Base-by-base conservation (phyloP, 1,140 invertebrate species). In the Doryteuthis pealeii region DNA sequence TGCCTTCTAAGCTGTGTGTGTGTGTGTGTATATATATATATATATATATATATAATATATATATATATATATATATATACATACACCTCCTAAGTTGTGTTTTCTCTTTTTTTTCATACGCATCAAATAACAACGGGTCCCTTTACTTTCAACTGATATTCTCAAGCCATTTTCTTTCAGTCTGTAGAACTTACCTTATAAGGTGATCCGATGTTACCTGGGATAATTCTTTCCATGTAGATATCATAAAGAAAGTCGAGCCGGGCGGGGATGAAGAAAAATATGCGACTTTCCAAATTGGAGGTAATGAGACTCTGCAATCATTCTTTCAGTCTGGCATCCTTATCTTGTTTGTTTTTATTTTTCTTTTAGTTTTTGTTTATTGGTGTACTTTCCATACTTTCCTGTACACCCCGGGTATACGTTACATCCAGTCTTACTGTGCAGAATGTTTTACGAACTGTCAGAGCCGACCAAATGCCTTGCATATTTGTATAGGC, bases 31-130 rank as follows among this genome's bases (percentile, higher is more conserved):
- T 49, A 49, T 49, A 22, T 49, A 49, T 49, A 49, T 49, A 49
- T 49, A 49, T 49, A 49, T 49, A 49, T 49, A 49, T 49, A n/a
- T n/a, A n/a, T n/a, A n/a, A 49, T 49, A 49, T 49, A 49, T 49
- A 49, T 49, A 49, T 1, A 49, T 1, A 49, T 1, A 49, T 49
- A 49, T 49, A 49, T 49, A 1, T 49, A 49, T 49, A 49, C 22
- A 49, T 49, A 49, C 22, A 49, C 22, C 12, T 49, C 12, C 18
- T 10, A 49, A 49, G 8, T 49, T 10, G 18, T 49, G 18, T 18
- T 10, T 49, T 18, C 45, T 49, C 18, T 49, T 49, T 8, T 49
- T 49, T 8, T 49, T 49, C 18, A 49, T n/a, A n/a, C n/a, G n/a
- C 45, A 49, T 18, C 45, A 49, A 8, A 10, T 49, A 18, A 10